phyloP scores from a whole-genome alignment of 2,888 invertebrate genomes.

The Agrotis puta region DNA sequence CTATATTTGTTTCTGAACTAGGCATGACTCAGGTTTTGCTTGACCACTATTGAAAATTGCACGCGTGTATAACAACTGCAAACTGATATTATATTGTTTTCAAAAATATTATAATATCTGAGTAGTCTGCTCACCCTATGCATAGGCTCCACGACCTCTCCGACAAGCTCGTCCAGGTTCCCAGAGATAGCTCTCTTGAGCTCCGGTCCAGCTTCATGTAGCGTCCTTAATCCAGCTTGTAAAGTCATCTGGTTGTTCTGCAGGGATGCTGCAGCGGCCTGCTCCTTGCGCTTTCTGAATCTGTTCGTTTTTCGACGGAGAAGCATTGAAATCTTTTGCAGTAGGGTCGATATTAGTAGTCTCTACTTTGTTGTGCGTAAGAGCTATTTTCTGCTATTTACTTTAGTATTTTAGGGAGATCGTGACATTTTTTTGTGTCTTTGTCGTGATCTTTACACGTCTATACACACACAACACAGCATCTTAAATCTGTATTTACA shows the following conservation, averaged over 20 bases:
- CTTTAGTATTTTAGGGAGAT: not conserved
- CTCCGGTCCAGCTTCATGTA: conserved; percentile 99
- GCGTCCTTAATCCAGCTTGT: conserved; percentile 98
- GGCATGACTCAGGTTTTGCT: no score
- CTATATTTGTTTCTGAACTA: no score
- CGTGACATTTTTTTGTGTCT: conserved; percentile 25
- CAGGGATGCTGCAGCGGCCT: conserved; percentile 91
- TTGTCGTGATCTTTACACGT: conserved; percentile 18
- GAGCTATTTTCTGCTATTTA: not conserved
- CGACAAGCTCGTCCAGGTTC: conserved; percentile 97
- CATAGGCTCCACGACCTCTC: conserved; percentile 98
- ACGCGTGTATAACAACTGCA: no score
- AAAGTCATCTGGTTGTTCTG: conserved; percentile 95
- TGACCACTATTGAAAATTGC: no score
- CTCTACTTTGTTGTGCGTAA: not conserved
- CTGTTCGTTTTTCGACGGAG: conserved; percentile 70
- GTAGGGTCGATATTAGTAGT: conserved; percentile 14
- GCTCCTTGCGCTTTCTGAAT: conserved; percentile 99
- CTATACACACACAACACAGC: conserved; percentile 34
- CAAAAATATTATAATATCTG: no score
- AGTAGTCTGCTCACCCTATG: conserved; percentile 94
- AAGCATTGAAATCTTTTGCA: conserved; percentile 45
- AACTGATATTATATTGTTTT: no score
- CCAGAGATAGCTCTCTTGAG: conserved; percentile 99
- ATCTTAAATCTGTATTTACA: conserved; percentile 40